Evolutionary conservation across 2,888 invertebrate species (phyloP).

Genomic region (Terebella lapidaria): DNA sequence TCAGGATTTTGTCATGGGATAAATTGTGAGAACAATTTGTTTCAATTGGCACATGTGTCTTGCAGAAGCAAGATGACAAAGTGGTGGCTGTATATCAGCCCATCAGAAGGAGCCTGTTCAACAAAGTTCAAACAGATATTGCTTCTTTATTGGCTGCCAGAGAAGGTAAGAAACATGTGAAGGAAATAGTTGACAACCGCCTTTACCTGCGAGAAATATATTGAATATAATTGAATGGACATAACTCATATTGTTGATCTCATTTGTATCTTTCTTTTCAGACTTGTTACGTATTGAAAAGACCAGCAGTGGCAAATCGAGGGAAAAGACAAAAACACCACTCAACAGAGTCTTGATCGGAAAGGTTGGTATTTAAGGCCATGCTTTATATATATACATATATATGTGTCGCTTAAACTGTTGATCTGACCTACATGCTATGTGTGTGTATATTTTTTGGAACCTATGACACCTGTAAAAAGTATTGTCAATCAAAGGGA

Average conservation of each 20-base stretch:
- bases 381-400: no score
- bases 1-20: no score
- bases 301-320: slow-evolving; percentile 78
- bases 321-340: slow-evolving; percentile 76
- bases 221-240: no score
- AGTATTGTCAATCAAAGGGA: no score
- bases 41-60: not conserved
- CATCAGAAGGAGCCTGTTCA: slow-evolving; percentile 49
- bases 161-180: slow-evolving; percentile 59
- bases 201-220: no score
- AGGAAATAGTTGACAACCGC: no score
- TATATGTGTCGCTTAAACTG: no score
- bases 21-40: no score
- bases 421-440: no score
- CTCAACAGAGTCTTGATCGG: slow-evolving; percentile 88
- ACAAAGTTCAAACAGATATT: slow-evolving; percentile 66
- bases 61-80: slow-evolving; percentile 65
- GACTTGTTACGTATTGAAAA: slow-evolving; percentile 83
- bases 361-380: slow-evolving; percentile 55
- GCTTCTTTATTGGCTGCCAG: slow-evolving; percentile 80
- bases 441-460: no score
- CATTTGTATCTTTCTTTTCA: slow-evolving; percentile 20
- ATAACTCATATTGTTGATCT: no score
- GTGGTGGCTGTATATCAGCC: slow-evolving; percentile 45
- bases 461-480: no score